phyloP scores from a whole-genome alignment of 2,797 vertebrate species.

The Melanotaenia boesemani region DNA sequence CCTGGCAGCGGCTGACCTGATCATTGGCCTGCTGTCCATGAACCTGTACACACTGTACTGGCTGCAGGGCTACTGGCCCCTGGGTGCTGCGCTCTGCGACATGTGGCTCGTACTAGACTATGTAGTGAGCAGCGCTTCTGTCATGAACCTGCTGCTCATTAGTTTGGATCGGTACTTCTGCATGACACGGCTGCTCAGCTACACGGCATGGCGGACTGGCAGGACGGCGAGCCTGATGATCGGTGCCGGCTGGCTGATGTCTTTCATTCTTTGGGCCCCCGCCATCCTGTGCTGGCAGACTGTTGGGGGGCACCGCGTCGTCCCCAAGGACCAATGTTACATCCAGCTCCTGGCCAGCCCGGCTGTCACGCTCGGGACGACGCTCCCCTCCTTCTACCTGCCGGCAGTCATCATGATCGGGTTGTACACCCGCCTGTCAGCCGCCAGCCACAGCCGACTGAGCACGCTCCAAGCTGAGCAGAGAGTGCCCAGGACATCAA shows the following conservation, averaged over 20 bases:
- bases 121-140: conserved; percentile 88
- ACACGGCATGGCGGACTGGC: conserved; percentile 86
- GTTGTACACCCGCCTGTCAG: conserved; percentile 89
- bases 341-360: conserved; percentile 91
- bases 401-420: conserved; percentile 90
- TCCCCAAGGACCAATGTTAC: conserved; percentile 86
- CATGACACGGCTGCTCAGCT: conserved; percentile 90
- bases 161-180: conserved; percentile 94
- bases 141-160: conserved; percentile 94
- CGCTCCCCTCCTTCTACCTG: conserved; percentile 91
- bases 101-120: conserved; percentile 93
- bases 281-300: conserved; percentile 93
- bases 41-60: conserved; percentile 89
- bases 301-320: conserved; percentile 79
- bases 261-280: conserved; percentile 91
- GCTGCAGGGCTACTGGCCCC: conserved; percentile 88
- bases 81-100: conserved; percentile 88
- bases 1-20: conserved; percentile 89
- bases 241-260: conserved; percentile 87
- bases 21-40: conserved; percentile 89
- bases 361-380: conserved; percentile 87
- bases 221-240: conserved; percentile 89
- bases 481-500: background rate
- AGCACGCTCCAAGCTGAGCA: conserved; percentile 19
- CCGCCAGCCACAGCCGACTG: conserved; percentile 86